Evolutionary conservation across 2,113 vertebrate genomes (phyloP), one percentile per base, ranked within the genome.

Genomic region (Leucopsar rothschildi): DNA sequence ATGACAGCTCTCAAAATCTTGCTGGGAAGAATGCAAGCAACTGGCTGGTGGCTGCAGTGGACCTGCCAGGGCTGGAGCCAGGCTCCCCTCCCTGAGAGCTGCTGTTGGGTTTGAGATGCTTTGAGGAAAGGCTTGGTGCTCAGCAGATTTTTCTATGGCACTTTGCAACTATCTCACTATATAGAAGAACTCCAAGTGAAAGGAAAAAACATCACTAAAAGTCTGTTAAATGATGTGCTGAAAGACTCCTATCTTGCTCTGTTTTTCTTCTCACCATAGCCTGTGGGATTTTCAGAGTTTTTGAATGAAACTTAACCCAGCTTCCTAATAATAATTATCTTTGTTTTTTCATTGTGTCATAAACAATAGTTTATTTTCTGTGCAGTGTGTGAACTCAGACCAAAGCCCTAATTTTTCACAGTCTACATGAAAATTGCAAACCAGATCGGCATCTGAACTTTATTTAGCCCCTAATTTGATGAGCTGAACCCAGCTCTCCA

Each of bases 291-390:
- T 93, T 76, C 50, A 63, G 55, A 61, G 33, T 13, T 91, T 91
- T 93, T 91, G 15, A 84, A 57, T 11, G 71, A 75, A 92, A 73
- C 0, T 0, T 65, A 66, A 33, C 28, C 16, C 52, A 35, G 21
- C 35, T 83, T 92, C 60, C 56, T 86, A 90, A 75, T 88, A 79
- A 86, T 53, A 79, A 86, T 77, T 55, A 81, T 61, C 68, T 53
- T 77, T 17, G 1, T 60, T 53, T 5, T 86, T 88, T 33, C 6
- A 23, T 29, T 78, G 31, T 64, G 69, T 57, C 53, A 82, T 88
- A 92, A 94, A 90, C 85, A 93, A 71, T n/a, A 56, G 76, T 88
- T 93, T 94, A 53, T 86, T 86, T 40, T 82, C 57, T 60, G 5
- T 65, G 60, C 1, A 1, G 37, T n/a, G 45, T 65, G 49, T 84